Base-by-base conservation (phyloP, 2,888 invertebrate genomes). In the Mythimna loreyi region DNA sequence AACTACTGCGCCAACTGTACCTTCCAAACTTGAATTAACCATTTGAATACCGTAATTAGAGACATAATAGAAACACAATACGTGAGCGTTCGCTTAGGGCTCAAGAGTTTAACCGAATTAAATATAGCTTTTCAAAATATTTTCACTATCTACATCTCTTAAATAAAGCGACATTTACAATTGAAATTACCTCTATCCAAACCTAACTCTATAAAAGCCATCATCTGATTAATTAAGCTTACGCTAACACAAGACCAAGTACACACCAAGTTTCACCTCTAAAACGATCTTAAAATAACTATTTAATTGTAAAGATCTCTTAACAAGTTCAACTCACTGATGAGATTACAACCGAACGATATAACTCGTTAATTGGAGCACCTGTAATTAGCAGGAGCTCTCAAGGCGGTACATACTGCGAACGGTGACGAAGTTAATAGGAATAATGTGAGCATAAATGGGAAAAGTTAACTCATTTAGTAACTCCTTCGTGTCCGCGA, bases 371-470 rank as follows among this genome's bases (percentile, higher is more conserved):
- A 91, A 92, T 91, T 89, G 88, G 87, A 91, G 90, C 83, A 92
- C 91, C 91, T 92, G 91, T 91, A 92, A 93, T 93, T 93, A 92
- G 90, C 86, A 81, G 80, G 81, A 87, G 88, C 86, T 87, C 90
- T 90, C 88, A 82, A 87, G 90, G 90, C 88, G 90, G 89, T 91
- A 91, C 91, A 93, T 91, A 90, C 90, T 93, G 89, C 83, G 81
- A 86, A 87, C 83, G 87, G 86, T 88, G 89, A 90, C 90, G 89
- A 93, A 92, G 91, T 92, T 94, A 93, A 93, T 93, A 90, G 92
- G 91, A 91, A 92, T 93, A 94, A 94, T 92, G 93, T 92, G 90
- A 90, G 90, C 92, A 92, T 91, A 92, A 94, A 94, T 95, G 94
- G 92, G 92, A 88, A 94, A 95, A 95, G 92, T 95, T 95, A 88